Base-by-base conservation (phyloP, 1,140 invertebrate genomes). In the Philopotamus ludificatus region DNA sequence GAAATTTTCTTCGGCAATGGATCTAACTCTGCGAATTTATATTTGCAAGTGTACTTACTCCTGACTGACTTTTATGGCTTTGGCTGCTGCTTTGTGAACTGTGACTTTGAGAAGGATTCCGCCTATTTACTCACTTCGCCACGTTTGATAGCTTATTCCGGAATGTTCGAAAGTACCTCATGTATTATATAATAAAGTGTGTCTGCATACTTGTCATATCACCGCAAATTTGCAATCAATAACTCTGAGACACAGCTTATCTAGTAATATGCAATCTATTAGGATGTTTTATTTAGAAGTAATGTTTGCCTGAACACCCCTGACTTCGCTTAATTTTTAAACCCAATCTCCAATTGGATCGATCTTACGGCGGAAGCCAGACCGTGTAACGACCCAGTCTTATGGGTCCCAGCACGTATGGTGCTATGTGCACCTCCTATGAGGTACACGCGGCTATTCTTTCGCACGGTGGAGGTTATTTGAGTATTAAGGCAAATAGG, bases 141-240 rank as follows among this genome's bases (percentile, higher is more conserved):
- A 57, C 54, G 21, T 57, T 57, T 57, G 54, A 57, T 57, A 21
- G 28, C 28, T 34, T n/a, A n/a, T n/a, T n/a, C n/a, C n/a, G n/a
- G n/a, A n/a, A n/a, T n/a, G n/a, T n/a, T n/a, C n/a, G n/a, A n/a
- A n/a, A n/a, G n/a, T n/a, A n/a, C n/a, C n/a, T n/a, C n/a, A n/a
- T n/a, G n/a, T n/a, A n/a, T n/a, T n/a, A n/a, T n/a, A n/a, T n/a
- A n/a, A n/a, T n/a, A n/a, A n/a, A n/a, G n/a, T n/a, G n/a, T n/a
- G n/a, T n/a, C n/a, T n/a, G n/a, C n/a, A n/a, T n/a, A n/a, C n/a
- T n/a, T n/a, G n/a, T n/a, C n/a, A n/a, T n/a, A n/a, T n/a, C n/a
- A n/a, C n/a, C n/a, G n/a, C n/a, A n/a, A n/a, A n/a, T n/a, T n/a
- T n/a, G n/a, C n/a, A n/a, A n/a, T n/a, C n/a, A n/a, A n/a, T n/a